These are phyloP conservation scores for Phrynocephalus versicolor DNA, from an alignment of 2,113 vertebrate genomes.

Conservation along the genomic window DNA sequence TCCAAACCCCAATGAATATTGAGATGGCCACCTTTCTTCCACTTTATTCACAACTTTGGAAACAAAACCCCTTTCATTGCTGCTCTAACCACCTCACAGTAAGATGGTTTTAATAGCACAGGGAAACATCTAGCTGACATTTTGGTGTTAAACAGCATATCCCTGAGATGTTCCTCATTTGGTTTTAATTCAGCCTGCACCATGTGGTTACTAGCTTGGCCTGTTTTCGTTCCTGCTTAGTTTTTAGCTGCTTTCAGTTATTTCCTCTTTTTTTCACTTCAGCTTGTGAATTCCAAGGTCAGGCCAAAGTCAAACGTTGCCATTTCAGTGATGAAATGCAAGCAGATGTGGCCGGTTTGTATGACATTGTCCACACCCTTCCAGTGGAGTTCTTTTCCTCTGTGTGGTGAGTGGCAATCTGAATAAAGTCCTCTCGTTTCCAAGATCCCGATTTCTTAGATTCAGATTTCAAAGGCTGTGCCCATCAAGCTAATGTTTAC, in stretches of 20 bases:
- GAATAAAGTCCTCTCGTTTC: neutral
- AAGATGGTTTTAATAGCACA: constrained; percentile 51
- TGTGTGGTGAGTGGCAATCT: constrained; percentile 52
- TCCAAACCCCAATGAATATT: neutral
- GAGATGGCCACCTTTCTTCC: neutral
- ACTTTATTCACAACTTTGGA: constrained; percentile 14
- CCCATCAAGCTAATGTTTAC: constrained; percentile 33
- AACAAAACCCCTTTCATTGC: constrained; percentile 15
- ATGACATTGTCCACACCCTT: constrained; percentile 44
- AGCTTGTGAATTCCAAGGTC: constrained; percentile 77
- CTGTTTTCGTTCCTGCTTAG: constrained; percentile 70
- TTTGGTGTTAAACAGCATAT: constrained; percentile 35
- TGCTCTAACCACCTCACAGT: constrained; percentile 8
- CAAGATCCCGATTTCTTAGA: neutral
- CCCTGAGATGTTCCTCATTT: constrained; percentile 71
- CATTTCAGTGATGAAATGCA: constrained; percentile 72
- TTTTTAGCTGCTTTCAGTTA: constrained; percentile 70
- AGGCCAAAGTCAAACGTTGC: constrained; percentile 75
- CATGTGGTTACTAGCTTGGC: constrained; percentile 58
- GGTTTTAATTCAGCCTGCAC: constrained; percentile 76
- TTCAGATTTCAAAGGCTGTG: constrained; percentile 41
- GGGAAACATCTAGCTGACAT: constrained; percentile 53
- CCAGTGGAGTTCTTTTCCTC: neutral
- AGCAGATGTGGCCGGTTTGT: constrained; percentile 75
- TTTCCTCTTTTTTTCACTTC: constrained; percentile 23